Base-by-base conservation (phyloP, 2,797 vertebrate genomes). In the Tragopan temminckii region DNA sequence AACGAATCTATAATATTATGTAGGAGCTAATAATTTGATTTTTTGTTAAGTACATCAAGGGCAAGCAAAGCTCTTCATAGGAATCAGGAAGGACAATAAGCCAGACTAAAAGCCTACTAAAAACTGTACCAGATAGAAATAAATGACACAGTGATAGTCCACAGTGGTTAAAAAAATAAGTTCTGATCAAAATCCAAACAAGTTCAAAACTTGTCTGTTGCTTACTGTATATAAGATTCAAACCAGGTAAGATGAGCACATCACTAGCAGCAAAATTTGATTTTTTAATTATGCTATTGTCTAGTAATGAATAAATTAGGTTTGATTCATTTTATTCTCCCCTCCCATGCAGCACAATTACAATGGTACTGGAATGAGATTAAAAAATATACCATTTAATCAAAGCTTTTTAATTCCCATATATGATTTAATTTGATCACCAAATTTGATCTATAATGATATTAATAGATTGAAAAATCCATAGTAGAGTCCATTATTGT, bases 401-500 rank as follows among this genome's bases (percentile, higher is more conserved):
- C 82, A 91, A 75, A 72, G 45, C 20, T 78, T 82, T 95, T 95
- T 95, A 97, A 95, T 94, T 90, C 42, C 80, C 87, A 87, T 80
- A 70, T 87, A 80, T 64, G 69, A 93, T 93, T 96, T 93, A 90
- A 94, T 96, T 92, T 80, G 89, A 93, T 88, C 48, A 16, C 67
- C 55, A 43, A 90, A 90, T 81, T 94, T 93, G 86, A 96, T 96
- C 91, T 94, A 93, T 94, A 95, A 93, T 63, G 61, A 95, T 95
- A 88, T 75, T 96, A 95, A 94, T 64, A 95, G 93, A 92, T 79
- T 52, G 46, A 90, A 95, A 95, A 95, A 94, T 93, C 95, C 95
- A 96, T 93, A 95, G 86, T 85, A 70, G 91, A 97, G 92, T 96
- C 61, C 93, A 97, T 95, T 95, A 94, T 89, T 90, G 72, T 88